Percentiles rank a stretch among this genome's conserved stretches.
Conservation (phyloP, 1,140 invertebrate species). For the Drosophila guanche region DNA sequence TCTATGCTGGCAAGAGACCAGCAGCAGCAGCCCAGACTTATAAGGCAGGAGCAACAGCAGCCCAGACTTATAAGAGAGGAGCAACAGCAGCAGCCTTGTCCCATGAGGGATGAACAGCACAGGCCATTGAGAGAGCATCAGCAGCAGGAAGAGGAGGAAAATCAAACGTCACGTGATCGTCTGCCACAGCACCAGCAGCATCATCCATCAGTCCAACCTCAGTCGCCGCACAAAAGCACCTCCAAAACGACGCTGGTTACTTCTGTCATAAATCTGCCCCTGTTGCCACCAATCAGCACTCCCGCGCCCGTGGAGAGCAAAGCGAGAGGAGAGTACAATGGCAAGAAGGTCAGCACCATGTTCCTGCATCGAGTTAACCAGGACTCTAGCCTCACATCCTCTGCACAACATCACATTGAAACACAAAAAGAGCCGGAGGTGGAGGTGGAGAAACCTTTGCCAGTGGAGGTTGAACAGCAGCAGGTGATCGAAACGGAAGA, state of each 20-base stretch:
- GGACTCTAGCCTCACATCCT: conserved; percentile 44
- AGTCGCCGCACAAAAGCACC: neutral
- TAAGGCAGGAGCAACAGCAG: too few relatives aligned
- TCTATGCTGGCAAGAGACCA: too few relatives aligned
- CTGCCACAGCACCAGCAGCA: conserved; percentile 7
- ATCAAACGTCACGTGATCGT: neutral
- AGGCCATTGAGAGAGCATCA: neutral
- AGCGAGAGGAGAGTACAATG: conserved; percentile 54
- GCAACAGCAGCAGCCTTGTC: too few relatives aligned
- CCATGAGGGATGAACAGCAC: neutral
- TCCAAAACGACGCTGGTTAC: conserved; percentile 27
- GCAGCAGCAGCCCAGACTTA: too few relatives aligned
- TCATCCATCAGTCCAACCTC: neutral
- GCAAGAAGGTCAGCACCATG: conserved; percentile 68
- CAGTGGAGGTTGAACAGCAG: neutral
- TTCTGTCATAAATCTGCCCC: conserved; percentile 26
- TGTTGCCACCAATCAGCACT: conserved; percentile 5
- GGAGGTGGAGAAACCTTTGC: neutral
- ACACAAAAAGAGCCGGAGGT: conserved; percentile 14
- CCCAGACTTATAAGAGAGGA: too few relatives aligned
- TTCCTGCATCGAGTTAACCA: conserved; percentile 67
- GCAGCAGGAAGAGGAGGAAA: conserved; percentile 4
- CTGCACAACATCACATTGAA: conserved; percentile 11
- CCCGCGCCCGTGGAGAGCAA: conserved; percentile 32
- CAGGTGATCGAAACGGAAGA: conserved; percentile 9